Evolutionary conservation across 2,888 invertebrate genomes (phyloP).

Genomic region (Zaprionus obscuricornis): DNA sequence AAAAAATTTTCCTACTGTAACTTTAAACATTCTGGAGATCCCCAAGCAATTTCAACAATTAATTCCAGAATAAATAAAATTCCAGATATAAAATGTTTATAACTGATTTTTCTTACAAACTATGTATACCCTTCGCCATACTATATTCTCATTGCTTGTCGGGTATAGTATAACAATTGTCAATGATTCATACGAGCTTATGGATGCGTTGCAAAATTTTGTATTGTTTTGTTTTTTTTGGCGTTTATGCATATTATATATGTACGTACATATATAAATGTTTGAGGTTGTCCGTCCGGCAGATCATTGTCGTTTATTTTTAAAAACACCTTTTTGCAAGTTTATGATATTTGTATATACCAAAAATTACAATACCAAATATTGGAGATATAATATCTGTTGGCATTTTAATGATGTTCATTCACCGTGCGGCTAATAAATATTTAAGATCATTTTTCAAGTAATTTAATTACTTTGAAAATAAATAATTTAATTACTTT

Average conservation of each 20-base stretch:
- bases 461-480: constrained; percentile 20
- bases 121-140: too few relatives aligned
- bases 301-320: constrained; percentile 46
- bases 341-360: constrained; percentile 26
- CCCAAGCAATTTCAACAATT: too few relatives aligned
- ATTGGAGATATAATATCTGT: constrained; percentile 12
- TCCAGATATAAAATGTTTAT: too few relatives aligned
- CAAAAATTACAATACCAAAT: constrained; percentile 34
- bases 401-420: constrained; percentile 14
- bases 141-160: too few relatives aligned
- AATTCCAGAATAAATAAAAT: too few relatives aligned
- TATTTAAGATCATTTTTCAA: constrained; percentile 43
- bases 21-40: too few relatives aligned
- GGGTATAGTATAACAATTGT: constrained; percentile 37
- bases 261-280: neutral
- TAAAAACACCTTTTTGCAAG: constrained; percentile 30
- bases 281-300: constrained; percentile 52
- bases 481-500: too few relatives aligned
- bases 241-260: constrained; percentile 8
- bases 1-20: too few relatives aligned
- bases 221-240: constrained; percentile 19
- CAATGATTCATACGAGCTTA: constrained; percentile 60
- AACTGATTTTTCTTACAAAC: too few relatives aligned
- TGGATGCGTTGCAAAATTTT: constrained; percentile 28
- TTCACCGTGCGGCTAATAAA: constrained; percentile 27